Evolutionary conservation across 2,888 invertebrate species (phyloP), one percentile per base, ranked within the genome.

Genomic region (Diploptera punctata): DNA sequence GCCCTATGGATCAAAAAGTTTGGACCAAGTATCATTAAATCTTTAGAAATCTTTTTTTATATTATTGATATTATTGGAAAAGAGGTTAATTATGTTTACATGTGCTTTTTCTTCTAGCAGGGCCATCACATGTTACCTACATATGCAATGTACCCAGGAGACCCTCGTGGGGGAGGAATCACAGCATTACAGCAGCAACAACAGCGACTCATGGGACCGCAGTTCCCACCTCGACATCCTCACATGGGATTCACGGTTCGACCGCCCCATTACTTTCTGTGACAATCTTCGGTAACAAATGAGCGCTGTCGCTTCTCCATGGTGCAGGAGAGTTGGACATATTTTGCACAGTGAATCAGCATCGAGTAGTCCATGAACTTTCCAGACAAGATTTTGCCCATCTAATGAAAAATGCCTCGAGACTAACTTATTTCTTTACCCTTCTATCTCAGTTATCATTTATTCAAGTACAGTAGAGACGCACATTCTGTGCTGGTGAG

Each of bases 131-230:
- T 69, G 57, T 43, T 57, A 13, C 65, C 47, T 65, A 57, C 69
- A 54, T 69, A 57, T 69, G 69, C 69, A 54, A 69, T 69, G 69
- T 69, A 57, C 57, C 69, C 54, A 18, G 69, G 69, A 33, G 69
- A 69, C 43, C 43, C 54, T 2, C 69, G 57, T 44, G 57, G 69
- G 26, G 69, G 26, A 57, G 60, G 43, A 29, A 18, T 69, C 38
- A 60, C 43, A 43, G 33, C 57, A 43, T 38, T 57, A 18, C 69
- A 69, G 43, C 69, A 69, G 33, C 72, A 54, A 16, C 69, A 26
- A 21, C 52, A 44, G 47, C 31, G 65, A 7, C 65, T 65, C 4
- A 44, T 65, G 65, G 47, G 44, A 26, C 38, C 65, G 3, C 65
- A 65, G 18, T 65, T 65, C 10, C 43, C 65, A 26, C 44, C 65